A percentile compares a stretch with the other conserved stretches of the same genome.
phyloP scores from a whole-genome alignment of 2,797 vertebrate species.

The Labeo calbasu region DNA sequence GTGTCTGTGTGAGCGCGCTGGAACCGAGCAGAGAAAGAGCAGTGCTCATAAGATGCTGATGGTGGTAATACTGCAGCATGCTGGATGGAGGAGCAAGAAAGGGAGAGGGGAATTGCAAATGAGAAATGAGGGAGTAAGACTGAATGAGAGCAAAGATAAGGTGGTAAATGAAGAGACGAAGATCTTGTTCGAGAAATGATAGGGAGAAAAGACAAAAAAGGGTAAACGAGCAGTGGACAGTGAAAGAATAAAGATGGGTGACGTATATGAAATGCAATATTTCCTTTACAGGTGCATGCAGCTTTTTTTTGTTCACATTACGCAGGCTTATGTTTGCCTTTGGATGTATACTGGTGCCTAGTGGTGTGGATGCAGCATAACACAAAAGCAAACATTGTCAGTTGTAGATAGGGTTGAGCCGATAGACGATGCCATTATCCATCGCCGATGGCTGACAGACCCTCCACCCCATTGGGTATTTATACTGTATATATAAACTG shows the following conservation, averaged over 20 bases:
- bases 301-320: background rate
- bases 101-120: constrained; percentile 46
- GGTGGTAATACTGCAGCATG: constrained; percentile 53
- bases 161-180: background rate
- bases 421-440: too few relatives aligned
- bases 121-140: constrained; percentile 38
- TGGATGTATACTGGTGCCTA: too few relatives aligned
- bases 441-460: too few relatives aligned
- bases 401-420: background rate
- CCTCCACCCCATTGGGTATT: too few relatives aligned
- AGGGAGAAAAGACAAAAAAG: background rate
- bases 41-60: constrained; percentile 54
- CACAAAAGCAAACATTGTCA: background rate
- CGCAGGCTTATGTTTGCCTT: background rate
- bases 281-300: background rate
- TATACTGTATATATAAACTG: too few relatives aligned
- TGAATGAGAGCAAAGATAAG: constrained; percentile 29
- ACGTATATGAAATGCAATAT: background rate
- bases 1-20: constrained; percentile 27
- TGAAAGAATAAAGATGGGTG: constrained; percentile 21
- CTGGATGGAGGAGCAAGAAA: constrained; percentile 33
- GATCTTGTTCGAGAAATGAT: constrained; percentile 1
- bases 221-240: background rate
- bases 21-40: constrained; percentile 27
- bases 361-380: background rate